Conservation (phyloP, 2,797 vertebrate genomes). For the Spatula clypeata region DNA sequence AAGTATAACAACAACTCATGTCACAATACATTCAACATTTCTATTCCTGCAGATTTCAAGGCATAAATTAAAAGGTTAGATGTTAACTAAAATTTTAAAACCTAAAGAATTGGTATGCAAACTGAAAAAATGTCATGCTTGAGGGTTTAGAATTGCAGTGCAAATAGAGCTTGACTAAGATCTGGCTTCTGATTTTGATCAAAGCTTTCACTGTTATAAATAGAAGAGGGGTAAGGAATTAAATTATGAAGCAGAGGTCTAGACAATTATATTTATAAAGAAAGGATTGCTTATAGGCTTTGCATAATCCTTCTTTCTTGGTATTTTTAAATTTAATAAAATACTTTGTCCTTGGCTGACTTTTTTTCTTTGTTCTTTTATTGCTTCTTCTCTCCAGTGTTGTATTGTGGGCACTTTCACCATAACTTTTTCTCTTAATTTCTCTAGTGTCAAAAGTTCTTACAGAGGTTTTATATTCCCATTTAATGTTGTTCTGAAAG, state of each 20-base stretch:
- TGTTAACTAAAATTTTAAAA: background rate
- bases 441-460: background rate
- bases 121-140: background rate
- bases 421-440: background rate
- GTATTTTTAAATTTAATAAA: slow-evolving; percentile 16
- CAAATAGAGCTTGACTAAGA: background rate
- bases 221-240: background rate
- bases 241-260: background rate
- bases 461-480: background rate
- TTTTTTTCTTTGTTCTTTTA: slow-evolving; percentile 10
- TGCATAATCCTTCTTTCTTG: background rate
- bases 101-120: background rate
- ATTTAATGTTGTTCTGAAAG: background rate
- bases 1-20: background rate
- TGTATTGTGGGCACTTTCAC: background rate
- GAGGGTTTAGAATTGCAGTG: background rate
- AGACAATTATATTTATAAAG: slow-evolving; percentile 21
- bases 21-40: background rate
- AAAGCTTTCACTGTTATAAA: background rate
- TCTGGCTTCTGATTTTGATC: slow-evolving; percentile 26
- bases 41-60: background rate
- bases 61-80: background rate
- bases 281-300: slow-evolving; percentile 14
- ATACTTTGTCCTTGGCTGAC: background rate
- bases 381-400: background rate